A percentile compares a stretch with the other conserved stretches of the same genome.
These are phyloP conservation scores for Poecilia wingei DNA, from an alignment of 2,797 vertebrate genomes.

Conservation along the genomic window DNA sequence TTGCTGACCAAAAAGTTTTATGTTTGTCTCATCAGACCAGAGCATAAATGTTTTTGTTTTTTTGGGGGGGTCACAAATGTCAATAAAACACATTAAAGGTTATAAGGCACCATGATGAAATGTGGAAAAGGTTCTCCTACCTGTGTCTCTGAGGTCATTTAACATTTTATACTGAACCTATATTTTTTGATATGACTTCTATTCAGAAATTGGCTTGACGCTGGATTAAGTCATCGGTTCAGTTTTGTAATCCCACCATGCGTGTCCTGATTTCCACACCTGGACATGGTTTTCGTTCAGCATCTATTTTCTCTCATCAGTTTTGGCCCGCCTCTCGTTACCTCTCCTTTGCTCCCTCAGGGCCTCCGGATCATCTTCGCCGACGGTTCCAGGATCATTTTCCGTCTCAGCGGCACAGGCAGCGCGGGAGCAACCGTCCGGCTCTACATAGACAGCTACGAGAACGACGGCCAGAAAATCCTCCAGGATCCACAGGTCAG, in stretches of 20 bases:
- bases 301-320: slow-evolving; percentile 25
- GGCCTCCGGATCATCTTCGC: slow-evolving; percentile 94
- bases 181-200: neutral
- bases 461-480: slow-evolving; percentile 92
- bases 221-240: neutral
- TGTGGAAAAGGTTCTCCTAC: neutral
- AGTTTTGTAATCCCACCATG: neutral
- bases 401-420: slow-evolving; percentile 96
- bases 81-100: neutral
- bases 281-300: slow-evolving; percentile 28
- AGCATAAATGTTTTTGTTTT: neutral
- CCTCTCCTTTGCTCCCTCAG: slow-evolving; percentile 70
- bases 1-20: neutral
- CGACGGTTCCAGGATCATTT: slow-evolving; percentile 95
- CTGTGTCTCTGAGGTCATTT: neutral
- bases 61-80: neutral
- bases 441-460: slow-evolving; percentile 98
- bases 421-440: slow-evolving; percentile 94
- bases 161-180: neutral
- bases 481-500: slow-evolving; percentile 93
- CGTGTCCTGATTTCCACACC: neutral
- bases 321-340: slow-evolving; percentile 1
- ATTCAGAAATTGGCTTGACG: slow-evolving; percentile 2
- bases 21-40: neutral
- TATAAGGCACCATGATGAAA: neutral